Evolutionary conservation across 2,888 invertebrate species (phyloP).

Genomic region (Platypus cylindrus): DNA sequence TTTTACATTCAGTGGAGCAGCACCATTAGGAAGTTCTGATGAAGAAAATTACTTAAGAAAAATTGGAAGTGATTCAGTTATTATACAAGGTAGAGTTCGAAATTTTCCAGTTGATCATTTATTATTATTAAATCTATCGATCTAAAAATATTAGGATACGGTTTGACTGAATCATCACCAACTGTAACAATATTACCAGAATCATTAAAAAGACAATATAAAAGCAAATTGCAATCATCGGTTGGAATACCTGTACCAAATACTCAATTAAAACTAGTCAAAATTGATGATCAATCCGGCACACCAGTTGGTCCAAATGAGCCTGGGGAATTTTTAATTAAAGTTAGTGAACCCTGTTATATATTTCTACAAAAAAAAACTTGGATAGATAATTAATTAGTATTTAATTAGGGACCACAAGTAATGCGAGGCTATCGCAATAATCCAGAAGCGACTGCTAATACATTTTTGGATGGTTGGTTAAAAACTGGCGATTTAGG

Average conservation of each 20-base stretch:
- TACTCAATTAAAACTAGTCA: conserved; percentile 51
- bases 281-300: conserved; percentile 29
- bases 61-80: conserved; percentile 24
- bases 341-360: conserved; percentile 5
- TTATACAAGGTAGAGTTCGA: conserved; percentile 30
- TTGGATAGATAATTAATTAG: no score
- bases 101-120: no score
- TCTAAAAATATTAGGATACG: conserved; percentile 42
- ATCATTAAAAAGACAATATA: conserved; percentile 2
- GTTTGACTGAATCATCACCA: conserved; percentile 62
- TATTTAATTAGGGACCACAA: conserved; percentile 51
- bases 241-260: conserved; percentile 49
- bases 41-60: conserved; percentile 42
- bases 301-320: conserved; percentile 24
- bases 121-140: conserved; percentile 1
- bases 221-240: conserved; percentile 20
- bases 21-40: conserved; percentile 49
- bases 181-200: conserved; percentile 27
- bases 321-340: conserved; percentile 12
- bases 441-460: conserved; percentile 38
- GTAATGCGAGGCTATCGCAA: conserved; percentile 72
- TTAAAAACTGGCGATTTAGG: conserved; percentile 53
- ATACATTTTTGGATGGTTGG: conserved; percentile 47
- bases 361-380: no score
- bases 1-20: conserved; percentile 50